Base-by-base conservation (phyloP, 2,113 vertebrate genomes). In the Eira barbara region DNA sequence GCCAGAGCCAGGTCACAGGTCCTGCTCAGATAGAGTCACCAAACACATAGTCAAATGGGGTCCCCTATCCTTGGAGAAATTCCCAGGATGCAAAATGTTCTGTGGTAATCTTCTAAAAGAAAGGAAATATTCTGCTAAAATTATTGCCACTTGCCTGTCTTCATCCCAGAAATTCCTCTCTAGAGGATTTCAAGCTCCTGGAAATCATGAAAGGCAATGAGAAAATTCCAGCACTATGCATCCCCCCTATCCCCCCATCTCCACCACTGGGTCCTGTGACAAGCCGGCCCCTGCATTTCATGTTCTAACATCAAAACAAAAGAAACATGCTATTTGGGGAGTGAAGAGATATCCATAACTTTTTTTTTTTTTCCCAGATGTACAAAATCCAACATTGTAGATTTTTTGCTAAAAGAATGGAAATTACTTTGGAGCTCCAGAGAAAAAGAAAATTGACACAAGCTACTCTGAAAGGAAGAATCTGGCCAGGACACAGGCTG, bases 391-490 rank as follows among this genome's bases (percentile, higher is more conserved):
- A 61, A 74, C 39, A 87, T 78, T 83, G 76, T 80, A 42, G 52
- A 1, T 2, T 95, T 39, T 63, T 45, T 97, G 61, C 93, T 87
- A 89, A 57, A 21, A 84, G 88, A 88, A 45, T 61, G 31, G 52
- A 95, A 97, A 97, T 71, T 52, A 52, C 65, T 92, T 97, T 93
- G 52, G 73, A 85, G 31, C 59, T 76, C 7, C 11, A 13, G 6
- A 90, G 76, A 4, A 1, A 10, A 61, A 94, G n/a, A 89, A 76
- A 87, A 36, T n/a, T 61, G 34, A 42, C 10, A 9, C n/a, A 65
- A 59, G 61, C 31, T 79, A 57, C 85, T 97, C 65, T 78, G 89
- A 86, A 93, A 89, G 67, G 87, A 45, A 97, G 94, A 85, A 89
- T 36, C 86, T 57, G 47, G 71, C 79, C 89, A 63, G 67, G 10